A percentile compares a stretch with the other conserved stretches of the same genome.
Evolutionary conservation across 2,888 invertebrate genomes (phyloP).

Genomic region (Acleris holmiana): DNA sequence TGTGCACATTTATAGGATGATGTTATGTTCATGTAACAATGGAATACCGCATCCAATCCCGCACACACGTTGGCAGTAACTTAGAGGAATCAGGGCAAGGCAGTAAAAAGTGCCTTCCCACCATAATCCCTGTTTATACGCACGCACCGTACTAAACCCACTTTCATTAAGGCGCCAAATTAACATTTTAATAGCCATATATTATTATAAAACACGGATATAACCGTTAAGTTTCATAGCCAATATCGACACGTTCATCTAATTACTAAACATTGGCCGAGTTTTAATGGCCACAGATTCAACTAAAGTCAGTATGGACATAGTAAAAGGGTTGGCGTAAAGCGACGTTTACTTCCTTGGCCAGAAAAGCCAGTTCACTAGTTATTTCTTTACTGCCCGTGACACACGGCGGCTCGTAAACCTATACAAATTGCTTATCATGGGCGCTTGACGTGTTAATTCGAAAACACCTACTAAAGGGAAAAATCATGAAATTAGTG

Average conservation of each 20-base stretch:
- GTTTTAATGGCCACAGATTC: conserved; percentile 23
- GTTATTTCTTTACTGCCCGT: no score
- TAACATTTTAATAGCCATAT: conserved; percentile 82
- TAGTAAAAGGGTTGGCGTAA: conserved; percentile 15
- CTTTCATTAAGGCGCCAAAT: conserved; percentile 79
- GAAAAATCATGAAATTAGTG: conserved; percentile 65
- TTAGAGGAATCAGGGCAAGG: conserved; percentile 64
- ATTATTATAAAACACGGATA: conserved; percentile 72
- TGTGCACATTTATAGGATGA: neutral
- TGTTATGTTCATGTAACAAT: conserved; percentile 15
- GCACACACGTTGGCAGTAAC: conserved; percentile 46
- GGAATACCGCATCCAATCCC: conserved; percentile 40
- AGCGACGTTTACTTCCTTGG: conserved; percentile 46
- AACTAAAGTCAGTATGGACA: conserved; percentile 20
- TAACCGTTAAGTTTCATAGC: conserved; percentile 65
- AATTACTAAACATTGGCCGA: conserved; percentile 26
- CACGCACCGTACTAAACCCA: conserved; percentile 72
- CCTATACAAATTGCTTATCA: conserved; percentile 42
- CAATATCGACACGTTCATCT: conserved; percentile 53
- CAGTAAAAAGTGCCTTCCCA: conserved; percentile 72
- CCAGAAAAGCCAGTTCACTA: conserved; percentile 50
- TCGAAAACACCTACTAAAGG: conserved; percentile 54
- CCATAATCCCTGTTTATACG: conserved; percentile 74
- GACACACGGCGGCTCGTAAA: no score
- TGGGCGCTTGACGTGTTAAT: conserved; percentile 52